phyloP scores from a whole-genome alignment of 2,888 invertebrate species.

The Andrena camellia region DNA sequence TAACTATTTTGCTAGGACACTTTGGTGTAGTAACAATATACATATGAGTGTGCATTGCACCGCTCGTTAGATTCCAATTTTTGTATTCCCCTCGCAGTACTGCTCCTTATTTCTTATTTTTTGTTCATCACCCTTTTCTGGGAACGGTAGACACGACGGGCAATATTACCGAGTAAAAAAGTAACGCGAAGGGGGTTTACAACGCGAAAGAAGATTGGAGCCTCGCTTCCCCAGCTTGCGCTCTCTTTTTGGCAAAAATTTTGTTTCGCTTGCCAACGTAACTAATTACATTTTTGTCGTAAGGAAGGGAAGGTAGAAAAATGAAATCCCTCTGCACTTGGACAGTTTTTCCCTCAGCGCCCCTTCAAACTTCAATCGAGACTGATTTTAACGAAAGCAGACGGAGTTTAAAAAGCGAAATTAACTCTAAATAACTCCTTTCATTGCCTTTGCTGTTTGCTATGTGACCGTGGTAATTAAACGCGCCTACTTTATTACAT shows the following conservation, averaged over 20 bases:
- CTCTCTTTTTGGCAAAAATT: conserved; percentile 38
- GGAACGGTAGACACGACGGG: conserved; percentile 22
- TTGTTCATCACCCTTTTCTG: conserved; percentile 39
- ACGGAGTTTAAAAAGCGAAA: not conserved
- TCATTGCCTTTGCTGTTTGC: conserved; percentile 1
- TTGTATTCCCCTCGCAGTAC: conserved; percentile 1
- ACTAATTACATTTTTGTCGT: conserved; percentile 64
- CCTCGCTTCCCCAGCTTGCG: conserved; percentile 1
- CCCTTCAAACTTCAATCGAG: conserved; percentile 13
- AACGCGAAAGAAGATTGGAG: conserved; percentile 47
- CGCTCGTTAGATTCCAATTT: conserved; percentile 33
- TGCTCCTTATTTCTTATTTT: conserved; percentile 32
- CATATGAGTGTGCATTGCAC: not conserved
- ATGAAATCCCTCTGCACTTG: conserved; percentile 29
- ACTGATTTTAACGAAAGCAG: conserved; percentile 5
- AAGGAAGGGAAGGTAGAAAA: conserved; percentile 29
- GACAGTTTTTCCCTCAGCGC: not conserved
- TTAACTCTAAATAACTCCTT: conserved; percentile 8
- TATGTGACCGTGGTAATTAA: conserved; percentile 21
- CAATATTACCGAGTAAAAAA: conserved; percentile 51
- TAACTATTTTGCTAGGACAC: too few relatives aligned
- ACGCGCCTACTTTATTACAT: not conserved
- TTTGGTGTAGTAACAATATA: too few relatives aligned
- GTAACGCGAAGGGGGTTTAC: conserved; percentile 42
- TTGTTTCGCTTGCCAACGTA: conserved; percentile 44